Evolutionary conservation across 2,888 invertebrate genomes (phyloP).

Genomic region (Drosophila subquinaria): DNA sequence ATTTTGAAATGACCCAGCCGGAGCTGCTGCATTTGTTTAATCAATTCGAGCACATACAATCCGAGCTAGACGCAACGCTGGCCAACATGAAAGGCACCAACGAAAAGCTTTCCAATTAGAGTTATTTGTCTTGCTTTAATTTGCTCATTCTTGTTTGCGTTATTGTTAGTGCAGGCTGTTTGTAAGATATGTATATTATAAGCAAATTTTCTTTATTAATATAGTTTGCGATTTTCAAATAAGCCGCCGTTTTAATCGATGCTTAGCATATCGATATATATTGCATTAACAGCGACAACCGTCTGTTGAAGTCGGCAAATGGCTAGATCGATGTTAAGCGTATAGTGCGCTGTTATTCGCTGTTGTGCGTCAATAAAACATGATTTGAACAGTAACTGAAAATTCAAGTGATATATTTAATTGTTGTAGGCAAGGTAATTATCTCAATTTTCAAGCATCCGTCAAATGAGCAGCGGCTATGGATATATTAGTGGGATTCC

Average conservation of each 20-base stretch:
- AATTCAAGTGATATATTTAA: neutral
- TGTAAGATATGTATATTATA: conserved; percentile 34
- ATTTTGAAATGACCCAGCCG: conserved; percentile 86
- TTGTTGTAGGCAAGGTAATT: too few species aligned
- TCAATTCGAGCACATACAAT: conserved; percentile 87
- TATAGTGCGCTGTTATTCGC: neutral
- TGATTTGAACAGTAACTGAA: conserved; percentile 4
- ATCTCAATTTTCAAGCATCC: too few species aligned
- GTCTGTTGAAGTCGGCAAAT: neutral
- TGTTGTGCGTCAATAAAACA: conserved; percentile 6
- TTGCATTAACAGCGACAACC: neutral
- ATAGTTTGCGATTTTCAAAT: conserved; percentile 1
- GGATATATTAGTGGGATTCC: too few species aligned
- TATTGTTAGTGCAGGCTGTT: conserved; percentile 17
- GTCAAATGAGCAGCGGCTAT: too few species aligned
- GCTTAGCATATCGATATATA: neutral
- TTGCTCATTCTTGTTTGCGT: conserved; percentile 17
- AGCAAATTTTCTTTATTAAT: neutral
- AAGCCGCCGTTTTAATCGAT: neutral
- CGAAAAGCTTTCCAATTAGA: neutral
- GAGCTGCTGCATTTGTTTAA: conserved; percentile 86
- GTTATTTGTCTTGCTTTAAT: neutral
- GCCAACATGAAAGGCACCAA: conserved; percentile 57
- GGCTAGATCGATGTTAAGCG: neutral
- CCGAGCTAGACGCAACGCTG: conserved; percentile 83